These are phyloP conservation scores for Heliconius congener DNA, from an alignment of 1,140 invertebrate species.

Conservation along the genomic window DNA sequence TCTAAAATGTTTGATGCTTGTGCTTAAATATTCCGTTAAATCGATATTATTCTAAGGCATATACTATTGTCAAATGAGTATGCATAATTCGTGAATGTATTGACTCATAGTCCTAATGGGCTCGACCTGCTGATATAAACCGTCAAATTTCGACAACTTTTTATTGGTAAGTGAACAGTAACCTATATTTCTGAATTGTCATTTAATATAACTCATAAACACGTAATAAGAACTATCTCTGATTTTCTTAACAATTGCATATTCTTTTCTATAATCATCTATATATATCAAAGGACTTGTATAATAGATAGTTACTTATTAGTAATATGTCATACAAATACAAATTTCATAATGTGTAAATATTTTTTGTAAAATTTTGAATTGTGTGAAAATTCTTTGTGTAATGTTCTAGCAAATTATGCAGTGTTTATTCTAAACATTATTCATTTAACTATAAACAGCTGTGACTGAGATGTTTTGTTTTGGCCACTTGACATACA, in stretches of 20 bases:
- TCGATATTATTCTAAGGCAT: conserved; percentile 57
- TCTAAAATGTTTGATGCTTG: conserved; percentile 44
- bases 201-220: not conserved
- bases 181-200: not conserved
- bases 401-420: not conserved
- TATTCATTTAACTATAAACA: conserved; percentile 8
- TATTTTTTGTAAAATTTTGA: not conserved
- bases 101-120: conserved; percentile 54
- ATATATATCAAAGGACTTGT: not conserved
- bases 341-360: not conserved
- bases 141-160: conserved; percentile 28
- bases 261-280: not conserved
- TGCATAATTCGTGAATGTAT: conserved; percentile 59
- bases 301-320: not conserved
- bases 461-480: conserved; percentile 1
- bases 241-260: not conserved
- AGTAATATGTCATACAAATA: not conserved
- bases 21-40: conserved; percentile 55
- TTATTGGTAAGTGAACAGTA: conserved; percentile 36
- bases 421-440: conserved; percentile 14
- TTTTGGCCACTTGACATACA: not conserved
- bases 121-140: conserved; percentile 43
- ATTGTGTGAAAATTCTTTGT: not conserved
- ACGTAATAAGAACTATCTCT: not conserved
- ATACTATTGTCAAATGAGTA: conserved; percentile 67